Evolutionary conservation across 2,113 vertebrate species (phyloP).

Genomic region (human (Homo sapiens)): GRCh38 chr13:88157501-88158000

Average conservation of each 20-base stretch:
- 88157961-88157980: background rate
- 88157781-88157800: background rate
- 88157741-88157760: background rate
- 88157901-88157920: background rate
- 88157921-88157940: background rate
- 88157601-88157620: background rate
- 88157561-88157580: background rate
- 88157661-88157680: background rate
- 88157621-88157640: background rate
- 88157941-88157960: background rate
- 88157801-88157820: background rate
- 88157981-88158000: background rate
- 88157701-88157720: background rate
- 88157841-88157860: background rate
- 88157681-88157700: background rate
- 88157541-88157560: background rate
- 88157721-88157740: background rate
- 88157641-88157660: background rate
- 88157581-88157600: background rate
- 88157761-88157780: background rate
- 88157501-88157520: background rate
- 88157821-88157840: background rate
- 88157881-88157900: background rate
- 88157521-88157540: background rate
- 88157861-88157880: background rate